These are phyloP conservation scores for Trichacis sp. DNA, from an alignment of 2,888 invertebrate species.

Conservation along the genomic window DNA sequence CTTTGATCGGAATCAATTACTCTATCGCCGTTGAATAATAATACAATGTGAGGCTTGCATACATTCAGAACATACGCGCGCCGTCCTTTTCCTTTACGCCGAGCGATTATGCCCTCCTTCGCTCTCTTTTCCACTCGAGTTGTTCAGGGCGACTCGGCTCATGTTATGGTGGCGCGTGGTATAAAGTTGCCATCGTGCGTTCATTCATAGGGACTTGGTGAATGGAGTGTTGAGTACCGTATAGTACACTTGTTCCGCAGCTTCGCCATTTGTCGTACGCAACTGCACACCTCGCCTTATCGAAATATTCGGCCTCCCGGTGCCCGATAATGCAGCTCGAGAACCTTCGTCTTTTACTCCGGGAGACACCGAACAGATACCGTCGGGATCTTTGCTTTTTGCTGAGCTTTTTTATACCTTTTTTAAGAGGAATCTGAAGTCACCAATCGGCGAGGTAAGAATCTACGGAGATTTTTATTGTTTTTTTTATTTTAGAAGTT, in stretches of 20 bases:
- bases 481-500: no score
- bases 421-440: no score
- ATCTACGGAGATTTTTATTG: no score
- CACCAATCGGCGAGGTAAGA: no score
- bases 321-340: no score
- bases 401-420: no score
- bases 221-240: conserved; percentile 58
- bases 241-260: conserved; percentile 40
- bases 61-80: conserved; percentile 40
- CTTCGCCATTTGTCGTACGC: conserved; percentile 29
- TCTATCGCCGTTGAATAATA: conserved; percentile 61
- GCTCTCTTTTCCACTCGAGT: conserved; percentile 35
- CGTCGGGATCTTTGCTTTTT: no score
- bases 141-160: conserved; percentile 40
- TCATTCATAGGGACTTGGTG: conserved; percentile 65
- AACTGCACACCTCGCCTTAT: not conserved
- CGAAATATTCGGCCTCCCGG: no score
- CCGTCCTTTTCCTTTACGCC: conserved; percentile 40
- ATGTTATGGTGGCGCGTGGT: conserved; percentile 45
- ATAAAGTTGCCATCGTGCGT: conserved; percentile 58
- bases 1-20: conserved; percentile 56
- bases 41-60: conserved; percentile 52
- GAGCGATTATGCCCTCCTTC: conserved; percentile 37
- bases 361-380: no score
- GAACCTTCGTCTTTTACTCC: no score